Evolutionary conservation across 2,888 invertebrate species (phyloP), one percentile per base, ranked within the genome.

Genomic region (Allophyes oxyacanthae): DNA sequence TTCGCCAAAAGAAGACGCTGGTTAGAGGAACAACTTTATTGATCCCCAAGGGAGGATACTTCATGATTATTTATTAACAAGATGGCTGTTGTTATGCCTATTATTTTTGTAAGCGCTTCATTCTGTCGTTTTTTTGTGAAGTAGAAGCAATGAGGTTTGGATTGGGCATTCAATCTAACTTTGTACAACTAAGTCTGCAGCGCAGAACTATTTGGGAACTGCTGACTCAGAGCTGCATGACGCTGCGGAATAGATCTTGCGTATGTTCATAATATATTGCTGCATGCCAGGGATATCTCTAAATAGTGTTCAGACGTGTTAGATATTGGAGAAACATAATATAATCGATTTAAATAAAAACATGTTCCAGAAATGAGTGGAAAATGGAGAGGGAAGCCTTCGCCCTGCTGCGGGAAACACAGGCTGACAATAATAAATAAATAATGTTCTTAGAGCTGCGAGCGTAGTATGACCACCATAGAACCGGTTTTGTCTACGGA

Each of bases 91-190:
- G 38, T 32, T 25, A 11, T 32, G n/a, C 41, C 8, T 57, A 63
- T 63, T 57, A 49, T 45, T 64, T 56, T 14, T 10, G 11, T 41
- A 4, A 32, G 34, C n/a, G 33, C 14, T 40, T 2, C 5, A 30
- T 45, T 44, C 9, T 28, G 26, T 40, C 9, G 14, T 45, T 38
- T 54, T 37, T 46, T 13, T 9, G 13, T 36, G 11, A 6, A 44
- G n/a, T 0, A 11, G 13, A 58, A 50, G 36, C 33, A 52, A 53
- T 57, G 38, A 34, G 20, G 41, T 46, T 72, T 32, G 53, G 34
- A 50, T 53, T 51, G 55, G 52, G 50, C 11, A 14, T 53, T 50
- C 55, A 63, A 70, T 68, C 49, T 72, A 72, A 70, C 58, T 63
- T 63, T 68, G 34, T 49, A 51, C 54, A 20, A 54, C 28, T 34